phyloP scores from a whole-genome alignment of 1,140 invertebrate species.

The Ruditapes philippinarum region DNA sequence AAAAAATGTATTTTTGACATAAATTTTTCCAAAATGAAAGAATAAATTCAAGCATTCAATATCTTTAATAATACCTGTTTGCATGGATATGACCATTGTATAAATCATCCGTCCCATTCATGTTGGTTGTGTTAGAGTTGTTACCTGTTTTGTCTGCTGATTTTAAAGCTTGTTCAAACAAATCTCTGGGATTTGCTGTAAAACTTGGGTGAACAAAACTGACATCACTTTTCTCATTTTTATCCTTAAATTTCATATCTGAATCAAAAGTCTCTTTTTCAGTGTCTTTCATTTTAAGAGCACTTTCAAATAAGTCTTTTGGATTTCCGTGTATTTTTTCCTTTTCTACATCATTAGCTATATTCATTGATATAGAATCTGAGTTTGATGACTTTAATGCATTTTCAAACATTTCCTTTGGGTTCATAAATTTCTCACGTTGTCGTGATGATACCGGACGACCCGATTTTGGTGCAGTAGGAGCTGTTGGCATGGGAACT shows the following conservation, averaged over 20 bases:
- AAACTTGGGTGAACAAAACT: background rate
- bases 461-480: constrained; percentile 71
- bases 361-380: background rate
- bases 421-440: constrained; percentile 71
- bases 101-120: background rate
- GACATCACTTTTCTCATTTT: background rate
- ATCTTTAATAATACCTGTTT: too few species aligned
- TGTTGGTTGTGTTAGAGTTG: background rate
- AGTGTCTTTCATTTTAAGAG: constrained; percentile 39
- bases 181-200: constrained; percentile 46
- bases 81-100: constrained; percentile 6
- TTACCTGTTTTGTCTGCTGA: background rate
- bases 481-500: constrained; percentile 69
- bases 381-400: constrained; percentile 60
- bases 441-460: constrained; percentile 67
- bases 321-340: constrained; percentile 61
- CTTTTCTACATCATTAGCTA: background rate
- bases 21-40: too few species aligned
- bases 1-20: too few species aligned
- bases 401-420: constrained; percentile 78
- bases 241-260: background rate
- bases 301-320: constrained; percentile 78
- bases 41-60: background rate
- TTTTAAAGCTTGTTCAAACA: constrained; percentile 71
- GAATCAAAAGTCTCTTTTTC: background rate